Evolutionary conservation across 2,888 invertebrate species (phyloP).

Genomic region (Epistrophe eligans): DNA sequence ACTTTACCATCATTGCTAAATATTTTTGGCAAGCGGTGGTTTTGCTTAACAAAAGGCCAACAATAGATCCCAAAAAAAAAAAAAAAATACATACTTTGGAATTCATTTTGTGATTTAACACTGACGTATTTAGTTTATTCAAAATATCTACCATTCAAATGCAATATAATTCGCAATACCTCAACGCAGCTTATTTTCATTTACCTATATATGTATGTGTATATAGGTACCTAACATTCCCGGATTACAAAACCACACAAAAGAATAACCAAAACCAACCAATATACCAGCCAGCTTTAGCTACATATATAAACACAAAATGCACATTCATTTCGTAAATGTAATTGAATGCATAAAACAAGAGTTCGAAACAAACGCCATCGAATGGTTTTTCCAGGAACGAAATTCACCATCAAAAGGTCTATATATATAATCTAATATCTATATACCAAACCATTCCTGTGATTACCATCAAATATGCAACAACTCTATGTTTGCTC

Average conservation of each 20-base stretch:
- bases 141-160: neutral
- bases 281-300: no score
- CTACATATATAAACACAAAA: conserved; percentile 8
- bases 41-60: neutral
- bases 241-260: conserved; percentile 3
- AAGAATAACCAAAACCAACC: conserved; percentile 24
- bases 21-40: neutral
- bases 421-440: neutral
- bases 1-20: neutral
- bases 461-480: conserved; percentile 49
- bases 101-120: neutral
- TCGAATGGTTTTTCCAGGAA: neutral
- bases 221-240: neutral
- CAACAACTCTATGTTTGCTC: conserved; percentile 38
- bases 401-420: neutral
- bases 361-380: conserved; percentile 26
- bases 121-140: neutral
- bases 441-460: neutral
- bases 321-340: conserved; percentile 46
- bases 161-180: conserved; percentile 1
- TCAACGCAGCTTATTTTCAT: neutral
- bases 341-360: conserved; percentile 44
- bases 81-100: neutral
- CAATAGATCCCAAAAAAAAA: neutral
- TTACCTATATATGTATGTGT: no score